phyloP scores from a whole-genome alignment of 1,140 invertebrate species.

The Drosophila burlai region DNA sequence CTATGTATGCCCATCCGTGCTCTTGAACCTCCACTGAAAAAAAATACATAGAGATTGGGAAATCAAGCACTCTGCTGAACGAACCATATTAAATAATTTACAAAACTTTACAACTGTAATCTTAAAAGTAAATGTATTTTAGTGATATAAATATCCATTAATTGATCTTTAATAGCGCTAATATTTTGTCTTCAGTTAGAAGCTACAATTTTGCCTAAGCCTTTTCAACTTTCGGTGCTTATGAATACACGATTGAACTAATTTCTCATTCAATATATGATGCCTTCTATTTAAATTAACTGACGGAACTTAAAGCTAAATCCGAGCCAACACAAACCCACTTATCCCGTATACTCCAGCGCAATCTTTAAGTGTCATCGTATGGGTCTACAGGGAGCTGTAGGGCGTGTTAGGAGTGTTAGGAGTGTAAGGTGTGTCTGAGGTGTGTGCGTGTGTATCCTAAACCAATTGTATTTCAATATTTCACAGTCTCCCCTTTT shows the following conservation, averaged over 20 bases:
- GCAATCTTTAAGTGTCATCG: slow-evolving; percentile 32
- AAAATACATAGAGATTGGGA: background rate
- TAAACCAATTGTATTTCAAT: slow-evolving; percentile 80
- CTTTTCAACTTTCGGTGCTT: background rate
- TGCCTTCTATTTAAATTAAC: slow-evolving; percentile 29
- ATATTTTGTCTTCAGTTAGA: background rate
- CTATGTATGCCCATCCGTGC: slow-evolving; percentile 21
- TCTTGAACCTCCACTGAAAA: background rate
- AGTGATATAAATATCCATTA: background rate
- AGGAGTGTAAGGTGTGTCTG: background rate
- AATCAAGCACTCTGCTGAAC: too few relatives aligned
- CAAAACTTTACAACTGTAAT: too few relatives aligned
- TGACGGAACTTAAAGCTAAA: slow-evolving; percentile 22
- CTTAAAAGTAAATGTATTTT: too few relatives aligned
- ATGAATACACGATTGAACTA: background rate
- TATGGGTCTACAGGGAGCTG: background rate
- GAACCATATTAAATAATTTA: too few relatives aligned
- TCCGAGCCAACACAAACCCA: slow-evolving; percentile 14
- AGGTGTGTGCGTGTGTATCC: slow-evolving; percentile 26
- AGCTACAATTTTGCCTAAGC: background rate
- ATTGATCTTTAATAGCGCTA: background rate
- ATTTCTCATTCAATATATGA: slow-evolving; percentile 24
- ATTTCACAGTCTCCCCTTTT: slow-evolving; percentile 67
- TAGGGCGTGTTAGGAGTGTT: background rate
- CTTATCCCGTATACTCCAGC: slow-evolving; percentile 25